phyloP scores from a whole-genome alignment of 2,797 vertebrate species.

The Neopelma chrysocephalum region DNA sequence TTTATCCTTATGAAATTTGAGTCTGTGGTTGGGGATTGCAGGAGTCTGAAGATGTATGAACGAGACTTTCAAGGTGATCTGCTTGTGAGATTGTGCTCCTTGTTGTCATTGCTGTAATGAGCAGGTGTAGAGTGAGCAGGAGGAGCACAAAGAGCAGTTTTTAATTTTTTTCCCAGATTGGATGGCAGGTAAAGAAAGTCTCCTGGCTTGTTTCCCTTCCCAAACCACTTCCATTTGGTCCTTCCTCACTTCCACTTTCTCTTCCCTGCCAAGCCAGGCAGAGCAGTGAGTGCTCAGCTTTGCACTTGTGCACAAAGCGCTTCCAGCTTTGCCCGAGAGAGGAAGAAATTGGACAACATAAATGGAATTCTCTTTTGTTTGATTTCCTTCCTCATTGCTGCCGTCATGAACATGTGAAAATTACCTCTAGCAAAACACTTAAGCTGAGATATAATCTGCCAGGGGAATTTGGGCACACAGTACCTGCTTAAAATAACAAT shows the following conservation, averaged over 20 bases:
- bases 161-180: neutral
- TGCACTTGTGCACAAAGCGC: neutral
- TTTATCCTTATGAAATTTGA: neutral
- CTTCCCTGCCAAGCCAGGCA: neutral
- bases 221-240: neutral
- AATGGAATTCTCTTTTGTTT: constrained; percentile 50
- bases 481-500: constrained; percentile 66
- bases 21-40: neutral
- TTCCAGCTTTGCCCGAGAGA: neutral
- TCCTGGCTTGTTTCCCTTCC: neutral
- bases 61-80: constrained; percentile 24
- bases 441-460: constrained; percentile 51
- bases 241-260: neutral
- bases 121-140: neutral
- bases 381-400: constrained; percentile 49
- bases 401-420: constrained; percentile 43
- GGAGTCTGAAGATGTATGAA: neutral
- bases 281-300: neutral
- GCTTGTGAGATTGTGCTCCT: neutral
- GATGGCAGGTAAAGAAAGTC: neutral
- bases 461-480: constrained; percentile 34
- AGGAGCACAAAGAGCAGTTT: neutral
- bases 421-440: constrained; percentile 55
- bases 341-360: constrained; percentile 15
- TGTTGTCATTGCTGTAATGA: neutral